Evolutionary conservation across 2,113 vertebrate genomes (phyloP).

Genomic region (Puffinus mauretanicus): DNA sequence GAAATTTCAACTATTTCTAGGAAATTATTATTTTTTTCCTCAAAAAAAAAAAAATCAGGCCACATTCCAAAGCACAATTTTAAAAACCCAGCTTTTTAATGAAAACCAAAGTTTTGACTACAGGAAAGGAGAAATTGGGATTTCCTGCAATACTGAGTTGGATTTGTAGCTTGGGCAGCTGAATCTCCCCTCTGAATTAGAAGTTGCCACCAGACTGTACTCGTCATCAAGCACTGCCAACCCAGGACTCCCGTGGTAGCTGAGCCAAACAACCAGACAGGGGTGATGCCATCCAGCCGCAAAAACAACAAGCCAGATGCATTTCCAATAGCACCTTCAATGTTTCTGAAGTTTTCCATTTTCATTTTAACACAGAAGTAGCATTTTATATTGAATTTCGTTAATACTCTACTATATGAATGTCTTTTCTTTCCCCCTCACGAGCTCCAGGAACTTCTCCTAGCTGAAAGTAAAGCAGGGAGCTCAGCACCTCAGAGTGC

Average conservation of each 20-base stretch:
- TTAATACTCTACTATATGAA: background rate
- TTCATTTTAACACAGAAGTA: background rate
- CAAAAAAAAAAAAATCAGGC: background rate
- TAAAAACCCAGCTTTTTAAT: background rate
- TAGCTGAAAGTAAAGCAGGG: background rate
- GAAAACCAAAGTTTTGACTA: background rate
- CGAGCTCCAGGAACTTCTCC: background rate
- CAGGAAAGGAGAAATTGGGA: background rate
- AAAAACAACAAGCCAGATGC: background rate
- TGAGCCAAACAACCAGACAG: background rate
- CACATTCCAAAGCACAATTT: background rate
- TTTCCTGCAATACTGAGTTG: background rate
- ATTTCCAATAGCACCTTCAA: background rate
- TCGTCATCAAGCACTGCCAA: background rate
- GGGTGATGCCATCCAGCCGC: background rate
- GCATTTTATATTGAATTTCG: background rate
- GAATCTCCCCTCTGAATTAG: background rate
- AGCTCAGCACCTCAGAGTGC: background rate
- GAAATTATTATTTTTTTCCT: background rate
- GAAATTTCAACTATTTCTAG: background rate
- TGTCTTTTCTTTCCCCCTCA: background rate
- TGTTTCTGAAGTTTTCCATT: background rate
- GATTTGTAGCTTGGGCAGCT: background rate
- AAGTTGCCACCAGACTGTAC: background rate
- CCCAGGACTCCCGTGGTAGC: background rate